Base-by-base conservation (phyloP, 2,888 invertebrate species). In the Pecten maximus region DNA sequence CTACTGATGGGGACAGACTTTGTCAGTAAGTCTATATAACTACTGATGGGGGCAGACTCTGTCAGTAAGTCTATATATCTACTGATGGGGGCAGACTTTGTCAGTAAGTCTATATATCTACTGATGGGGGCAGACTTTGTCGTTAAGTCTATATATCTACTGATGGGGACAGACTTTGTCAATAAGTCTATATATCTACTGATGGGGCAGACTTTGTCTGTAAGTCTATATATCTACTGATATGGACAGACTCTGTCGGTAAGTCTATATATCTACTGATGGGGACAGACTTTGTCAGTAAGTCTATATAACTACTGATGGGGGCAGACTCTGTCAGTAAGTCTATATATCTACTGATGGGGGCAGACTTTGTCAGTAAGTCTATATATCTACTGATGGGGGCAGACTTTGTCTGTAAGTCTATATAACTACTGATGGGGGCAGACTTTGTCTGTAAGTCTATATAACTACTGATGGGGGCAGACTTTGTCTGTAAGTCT, bases 291-390 rank as follows among this genome's bases (percentile, higher is more conserved):
- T 97, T 98, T 87, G 98, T 99, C 91, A 98, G 98, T 90, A 98
- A 98, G 50, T 99, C 99, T 97, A 98, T 99, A 99, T 99, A 92
- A 98, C 99, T 96, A 98, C 98, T 4, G 99, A 99, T 96, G 99
- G 99, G 19, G 99, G 99, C 0, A 97, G 99, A 93, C 97, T 99
- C 35, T 99, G 99, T 97, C 98, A 99, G 97, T 97, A 93, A 90
- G 93, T 88, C 40, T 40, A 40, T 44, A 44, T 44, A 44, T 44
- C 44, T 44, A 44, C 44, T 44, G 44, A 44, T 44, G 44, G 44
- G 12, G 44, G 44, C 44, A 44, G 44, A 44, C 44, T n/a, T n/a
- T 44, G 44, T 44, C 44, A 12, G 44, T 44, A 12, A 44, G 44
- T 44, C 44, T 44, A 44, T 12, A 44, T 44, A 12, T 44, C 97